Conservation (phyloP, 2,797 vertebrate genomes). For the Limnodromus scolopaceus region DNA sequence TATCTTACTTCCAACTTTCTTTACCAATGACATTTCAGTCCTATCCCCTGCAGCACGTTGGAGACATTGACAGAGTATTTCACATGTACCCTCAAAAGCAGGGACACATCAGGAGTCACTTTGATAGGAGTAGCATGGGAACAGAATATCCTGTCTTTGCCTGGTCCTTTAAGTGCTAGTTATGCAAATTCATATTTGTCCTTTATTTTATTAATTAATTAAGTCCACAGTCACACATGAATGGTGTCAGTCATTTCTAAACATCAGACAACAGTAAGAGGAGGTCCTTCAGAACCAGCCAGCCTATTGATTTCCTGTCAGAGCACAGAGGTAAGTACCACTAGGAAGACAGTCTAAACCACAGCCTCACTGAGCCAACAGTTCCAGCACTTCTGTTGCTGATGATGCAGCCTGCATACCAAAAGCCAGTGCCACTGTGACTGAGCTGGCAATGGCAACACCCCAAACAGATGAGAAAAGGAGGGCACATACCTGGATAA, state of each 20-base stretch:
- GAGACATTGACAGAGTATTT: background rate
- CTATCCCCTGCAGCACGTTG: background rate
- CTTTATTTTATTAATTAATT: background rate
- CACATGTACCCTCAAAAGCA: background rate
- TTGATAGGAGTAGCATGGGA: background rate
- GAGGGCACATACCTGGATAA: conserved; percentile 81
- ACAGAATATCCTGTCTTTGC: background rate
- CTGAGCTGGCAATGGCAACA: background rate
- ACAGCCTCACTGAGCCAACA: background rate
- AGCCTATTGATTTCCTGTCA: background rate
- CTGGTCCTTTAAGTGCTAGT: background rate
- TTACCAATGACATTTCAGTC: background rate
- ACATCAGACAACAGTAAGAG: background rate
- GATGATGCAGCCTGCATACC: background rate
- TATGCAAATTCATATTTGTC: background rate
- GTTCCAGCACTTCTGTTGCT: background rate
- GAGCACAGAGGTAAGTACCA: background rate
- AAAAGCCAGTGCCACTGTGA: background rate
- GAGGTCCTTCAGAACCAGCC: background rate
- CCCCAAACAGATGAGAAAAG: background rate
- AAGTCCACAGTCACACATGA: background rate
- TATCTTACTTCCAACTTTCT: background rate
- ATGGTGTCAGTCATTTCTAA: background rate
- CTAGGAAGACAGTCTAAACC: background rate
- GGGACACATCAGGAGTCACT: background rate